These are phyloP conservation scores for Ameiurus melas DNA, from an alignment of 2,113 vertebrate species.

Conservation along the genomic window DNA sequence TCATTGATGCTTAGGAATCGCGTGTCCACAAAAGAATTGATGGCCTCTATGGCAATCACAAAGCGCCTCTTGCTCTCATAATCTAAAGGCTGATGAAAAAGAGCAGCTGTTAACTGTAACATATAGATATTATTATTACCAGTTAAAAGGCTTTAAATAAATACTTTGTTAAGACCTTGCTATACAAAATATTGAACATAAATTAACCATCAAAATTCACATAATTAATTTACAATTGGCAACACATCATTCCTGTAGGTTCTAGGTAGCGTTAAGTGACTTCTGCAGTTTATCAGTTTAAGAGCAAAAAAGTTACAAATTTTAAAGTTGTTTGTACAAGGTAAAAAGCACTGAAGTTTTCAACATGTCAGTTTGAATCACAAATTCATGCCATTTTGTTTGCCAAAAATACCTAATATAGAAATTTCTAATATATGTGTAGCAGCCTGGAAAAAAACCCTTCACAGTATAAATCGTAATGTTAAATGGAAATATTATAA, in stretches of 20 bases:
- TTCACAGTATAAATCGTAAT: not conserved
- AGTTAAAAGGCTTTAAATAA: not conserved
- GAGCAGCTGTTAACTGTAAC: not conserved
- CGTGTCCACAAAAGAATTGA: conserved; percentile 77
- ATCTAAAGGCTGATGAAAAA: conserved; percentile 78
- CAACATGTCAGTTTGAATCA: not conserved
- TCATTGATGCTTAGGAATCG: conserved; percentile 66
- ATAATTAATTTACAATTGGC: not conserved
- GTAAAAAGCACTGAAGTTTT: not conserved
- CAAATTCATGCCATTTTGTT: not conserved
- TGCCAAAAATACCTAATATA: not conserved
- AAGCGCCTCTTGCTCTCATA: conserved; percentile 83
- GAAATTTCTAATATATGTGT: not conserved
- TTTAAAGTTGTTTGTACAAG: not conserved
- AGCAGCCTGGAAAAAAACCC: not conserved
- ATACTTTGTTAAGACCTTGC: not conserved
- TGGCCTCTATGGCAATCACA: conserved; percentile 75
- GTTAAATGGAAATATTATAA: not conserved
- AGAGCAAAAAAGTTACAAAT: not conserved
- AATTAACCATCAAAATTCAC: not conserved
- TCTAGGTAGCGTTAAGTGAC: not conserved
- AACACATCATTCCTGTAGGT: not conserved
- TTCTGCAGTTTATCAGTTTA: not conserved
- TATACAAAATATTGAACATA: not conserved
- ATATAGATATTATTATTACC: not conserved